phyloP scores from a whole-genome alignment of 2,888 invertebrate species.

The Apotomis betuletana region DNA sequence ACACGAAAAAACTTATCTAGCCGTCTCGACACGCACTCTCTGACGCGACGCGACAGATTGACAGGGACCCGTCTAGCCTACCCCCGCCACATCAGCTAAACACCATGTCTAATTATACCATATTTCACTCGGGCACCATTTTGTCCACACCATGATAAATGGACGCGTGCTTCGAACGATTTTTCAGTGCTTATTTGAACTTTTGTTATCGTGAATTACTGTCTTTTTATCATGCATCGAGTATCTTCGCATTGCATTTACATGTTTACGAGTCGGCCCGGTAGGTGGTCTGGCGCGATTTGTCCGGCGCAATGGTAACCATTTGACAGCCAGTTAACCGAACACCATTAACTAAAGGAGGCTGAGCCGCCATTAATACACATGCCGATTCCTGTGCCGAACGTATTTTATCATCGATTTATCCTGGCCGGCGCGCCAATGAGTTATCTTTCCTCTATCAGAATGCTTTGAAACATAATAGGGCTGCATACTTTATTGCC shows the following conservation, averaged over 20 bases:
- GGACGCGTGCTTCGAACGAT: conserved; percentile 32
- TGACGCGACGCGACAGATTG: conserved; percentile 29
- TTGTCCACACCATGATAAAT: conserved; percentile 36
- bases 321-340: conserved; percentile 72
- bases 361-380: conserved; percentile 56
- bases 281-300: conserved; percentile 76
- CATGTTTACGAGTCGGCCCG: conserved; percentile 73
- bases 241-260: conserved; percentile 68
- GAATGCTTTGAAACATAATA: conserved; percentile 66
- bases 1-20: conserved; percentile 34
- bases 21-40: conserved; percentile 35
- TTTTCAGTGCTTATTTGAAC: conserved; percentile 49
- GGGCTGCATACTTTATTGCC: conserved; percentile 58
- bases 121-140: conserved; percentile 35
- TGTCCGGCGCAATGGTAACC: conserved; percentile 70
- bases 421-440: conserved; percentile 57
- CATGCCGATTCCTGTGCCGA: conserved; percentile 58
- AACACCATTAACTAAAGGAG: conserved; percentile 69
- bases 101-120: conserved; percentile 38
- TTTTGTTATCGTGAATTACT: conserved; percentile 53
- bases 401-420: conserved; percentile 68
- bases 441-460: conserved; percentile 68
- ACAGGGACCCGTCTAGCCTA: conserved; percentile 16
- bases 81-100: conserved; percentile 24
- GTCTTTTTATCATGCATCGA: conserved; percentile 60